Base-by-base conservation (phyloP, 2,888 invertebrate genomes). In the Diplolepis rosae region DNA sequence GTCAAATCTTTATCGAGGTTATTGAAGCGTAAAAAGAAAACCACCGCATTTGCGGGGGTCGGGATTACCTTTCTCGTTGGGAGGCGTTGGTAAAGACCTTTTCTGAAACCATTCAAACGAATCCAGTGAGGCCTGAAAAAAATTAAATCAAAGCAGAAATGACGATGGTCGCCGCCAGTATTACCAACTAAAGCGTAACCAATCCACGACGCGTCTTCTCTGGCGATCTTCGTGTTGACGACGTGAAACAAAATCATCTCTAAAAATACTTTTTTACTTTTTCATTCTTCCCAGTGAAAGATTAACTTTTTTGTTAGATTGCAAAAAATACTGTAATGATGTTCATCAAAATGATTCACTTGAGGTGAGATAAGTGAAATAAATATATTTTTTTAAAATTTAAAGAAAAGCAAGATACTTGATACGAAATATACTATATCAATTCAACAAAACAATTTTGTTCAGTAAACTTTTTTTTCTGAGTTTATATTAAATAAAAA, bases 21-120 rank as follows among this genome's bases (percentile, higher is more conserved):
- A 71, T 73, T 81, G 81, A 79, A 83, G 83, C 86, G 80, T 86
- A 81, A 86, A n/a, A n/a, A n/a, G n/a, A n/a, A n/a, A 86, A 86
- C 84, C 80, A 83, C 84, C 83, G 83, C 35, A 56, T 86, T 80
- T 79, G 82, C 77, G 82, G 85, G 85, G 87, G 86, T 83, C 80
- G 82, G 78, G 76, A 76, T 77, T 73, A 72, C 67, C 54, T 72
- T 71, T 56, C 67, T 71, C 65, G 65, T 51, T 71, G 48, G 67
- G 67, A 65, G 48, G 65, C 56, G 22, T 18, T 11, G 4, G 28
- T 30, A 0, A 54, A 32, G 54, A 71, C 68, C 65, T 65, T 42
- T 65, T 67, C 42, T 66, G 66, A 72, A 80, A 80, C 76, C 83
- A 76, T 71, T 83, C 81, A 71, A 75, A 80, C 79, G 84, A 76